A percentile compares a stretch with the other conserved stretches of the same genome.
phyloP scores from a whole-genome alignment of 2,113 vertebrate species.

The Climacteris rufus region DNA sequence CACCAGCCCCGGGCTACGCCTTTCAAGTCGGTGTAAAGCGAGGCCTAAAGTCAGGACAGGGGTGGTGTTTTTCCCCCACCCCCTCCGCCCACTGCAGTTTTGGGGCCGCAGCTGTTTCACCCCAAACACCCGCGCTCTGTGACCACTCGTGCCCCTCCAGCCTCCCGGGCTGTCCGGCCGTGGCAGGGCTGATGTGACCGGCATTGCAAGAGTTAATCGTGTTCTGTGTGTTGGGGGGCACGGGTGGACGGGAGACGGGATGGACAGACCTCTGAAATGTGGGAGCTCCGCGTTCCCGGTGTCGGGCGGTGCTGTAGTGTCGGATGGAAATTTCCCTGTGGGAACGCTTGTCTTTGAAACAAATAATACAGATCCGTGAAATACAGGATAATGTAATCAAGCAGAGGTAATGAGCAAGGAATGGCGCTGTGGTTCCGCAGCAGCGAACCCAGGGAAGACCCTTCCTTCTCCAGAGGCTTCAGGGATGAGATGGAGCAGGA shows the following conservation, averaged over 20 bases:
- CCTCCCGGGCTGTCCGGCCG: accelerated
- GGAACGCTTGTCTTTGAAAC: not conserved
- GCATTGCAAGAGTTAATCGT: accelerated
- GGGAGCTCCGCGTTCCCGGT: accelerated
- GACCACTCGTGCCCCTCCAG: accelerated
- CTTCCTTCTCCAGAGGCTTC: not conserved
- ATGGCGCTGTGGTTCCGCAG: accelerated
- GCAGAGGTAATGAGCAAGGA: not conserved
- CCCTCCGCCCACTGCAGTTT: accelerated
- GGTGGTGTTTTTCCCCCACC: not conserved
- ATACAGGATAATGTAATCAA: not conserved
- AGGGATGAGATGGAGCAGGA: not conserved
- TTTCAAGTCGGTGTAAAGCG: not conserved
- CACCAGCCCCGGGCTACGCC: not conserved
- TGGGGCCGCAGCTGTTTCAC: accelerated
- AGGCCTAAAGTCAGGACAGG: not conserved
- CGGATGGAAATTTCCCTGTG: not conserved
- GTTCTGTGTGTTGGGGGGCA: accelerated
- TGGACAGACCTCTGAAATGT: accelerated
- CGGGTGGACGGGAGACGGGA: not conserved
- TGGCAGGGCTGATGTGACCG: not conserved
- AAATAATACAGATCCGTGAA: accelerated
- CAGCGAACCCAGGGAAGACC: not conserved
- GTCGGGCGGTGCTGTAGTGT: accelerated
- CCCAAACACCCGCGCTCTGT: accelerated